Evolutionary conservation across 2,113 vertebrate species (phyloP).

Genomic region (Sturnira hondurensis): DNA sequence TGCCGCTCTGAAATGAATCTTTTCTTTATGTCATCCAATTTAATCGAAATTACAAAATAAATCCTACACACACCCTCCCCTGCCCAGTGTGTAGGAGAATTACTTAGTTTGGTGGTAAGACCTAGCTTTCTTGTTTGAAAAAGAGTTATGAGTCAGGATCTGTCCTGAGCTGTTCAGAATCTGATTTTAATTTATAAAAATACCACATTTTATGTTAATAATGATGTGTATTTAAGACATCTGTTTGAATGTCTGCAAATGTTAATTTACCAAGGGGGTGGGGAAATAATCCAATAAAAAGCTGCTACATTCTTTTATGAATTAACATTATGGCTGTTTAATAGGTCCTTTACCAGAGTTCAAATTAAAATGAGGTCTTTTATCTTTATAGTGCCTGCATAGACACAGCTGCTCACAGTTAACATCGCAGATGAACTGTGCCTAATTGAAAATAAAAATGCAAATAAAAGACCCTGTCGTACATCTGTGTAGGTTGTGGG

Average conservation of each 20-base stretch:
- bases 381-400: constrained; percentile 82
- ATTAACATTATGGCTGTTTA: constrained; percentile 86
- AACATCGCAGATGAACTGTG: constrained; percentile 83
- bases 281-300: constrained; percentile 80
- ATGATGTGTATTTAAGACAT: constrained; percentile 85
- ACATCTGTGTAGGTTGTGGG: constrained; percentile 69
- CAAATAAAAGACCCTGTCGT: constrained; percentile 83
- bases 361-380: constrained; percentile 86
- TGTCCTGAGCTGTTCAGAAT: constrained; percentile 78
- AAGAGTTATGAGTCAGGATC: constrained; percentile 78
- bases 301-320: constrained; percentile 83
- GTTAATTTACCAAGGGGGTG: constrained; percentile 83
- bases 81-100: not conserved
- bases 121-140: constrained; percentile 78
- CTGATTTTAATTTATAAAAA: constrained; percentile 87
- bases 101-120: constrained; percentile 37
- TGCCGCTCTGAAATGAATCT: not conserved
- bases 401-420: constrained; percentile 84
- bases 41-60: constrained; percentile 47
- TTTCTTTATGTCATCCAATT: constrained; percentile 33
- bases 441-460: constrained; percentile 87
- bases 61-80: not conserved
- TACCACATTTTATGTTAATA: constrained; percentile 86
- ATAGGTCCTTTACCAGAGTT: constrained; percentile 84
- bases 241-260: constrained; percentile 86